Conservation (phyloP, 2,113 vertebrate genomes). For the Amphiprion percula region DNA sequence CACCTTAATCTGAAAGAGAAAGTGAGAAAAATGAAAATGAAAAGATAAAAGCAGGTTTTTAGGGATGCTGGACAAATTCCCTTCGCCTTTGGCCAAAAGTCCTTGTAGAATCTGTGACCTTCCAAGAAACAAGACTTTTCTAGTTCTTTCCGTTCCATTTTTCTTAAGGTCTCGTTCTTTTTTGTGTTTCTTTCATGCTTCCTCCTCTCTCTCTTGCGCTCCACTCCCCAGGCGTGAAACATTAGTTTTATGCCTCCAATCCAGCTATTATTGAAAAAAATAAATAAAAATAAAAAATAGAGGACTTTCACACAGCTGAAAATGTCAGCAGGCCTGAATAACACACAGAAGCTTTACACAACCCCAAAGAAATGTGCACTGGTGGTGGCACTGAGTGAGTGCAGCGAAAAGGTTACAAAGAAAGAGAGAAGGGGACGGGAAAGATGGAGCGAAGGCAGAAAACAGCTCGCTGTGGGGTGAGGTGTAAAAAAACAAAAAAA, state of each 20-base stretch:
- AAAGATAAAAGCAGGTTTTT: slow-evolving; percentile 28
- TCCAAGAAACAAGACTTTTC: slow-evolving; percentile 50
- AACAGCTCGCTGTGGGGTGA: slow-evolving; percentile 34
- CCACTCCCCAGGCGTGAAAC: slow-evolving; percentile 56
- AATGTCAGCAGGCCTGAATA: slow-evolving; percentile 77
- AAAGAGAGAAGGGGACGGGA: slow-evolving; percentile 16
- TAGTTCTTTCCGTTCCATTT: slow-evolving; percentile 15
- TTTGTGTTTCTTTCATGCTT: slow-evolving; percentile 40
- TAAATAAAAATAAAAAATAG: slow-evolving; percentile 13
- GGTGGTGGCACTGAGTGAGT: slow-evolving; percentile 43
- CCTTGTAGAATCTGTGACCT: slow-evolving; percentile 63
- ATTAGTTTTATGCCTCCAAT: slow-evolving; percentile 72
- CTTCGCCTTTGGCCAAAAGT: slow-evolving; percentile 51
- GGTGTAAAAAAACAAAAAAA: slow-evolving; percentile 63
- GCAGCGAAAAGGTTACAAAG: slow-evolving; percentile 67
- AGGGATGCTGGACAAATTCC: not conserved
- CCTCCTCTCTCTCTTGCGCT: slow-evolving; percentile 28
- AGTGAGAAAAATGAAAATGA: slow-evolving; percentile 18
- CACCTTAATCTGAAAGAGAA: not conserved
- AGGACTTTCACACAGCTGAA: slow-evolving; percentile 67
- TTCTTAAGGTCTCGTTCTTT: slow-evolving; percentile 18
- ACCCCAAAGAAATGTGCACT: slow-evolving; percentile 41
- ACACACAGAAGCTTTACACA: slow-evolving; percentile 48
- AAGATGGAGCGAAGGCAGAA: slow-evolving; percentile 37
- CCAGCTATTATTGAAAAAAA: slow-evolving; percentile 63